Evolutionary conservation across 2,797 vertebrate genomes (phyloP).

Genomic region (Squalus acanthias): DNA sequence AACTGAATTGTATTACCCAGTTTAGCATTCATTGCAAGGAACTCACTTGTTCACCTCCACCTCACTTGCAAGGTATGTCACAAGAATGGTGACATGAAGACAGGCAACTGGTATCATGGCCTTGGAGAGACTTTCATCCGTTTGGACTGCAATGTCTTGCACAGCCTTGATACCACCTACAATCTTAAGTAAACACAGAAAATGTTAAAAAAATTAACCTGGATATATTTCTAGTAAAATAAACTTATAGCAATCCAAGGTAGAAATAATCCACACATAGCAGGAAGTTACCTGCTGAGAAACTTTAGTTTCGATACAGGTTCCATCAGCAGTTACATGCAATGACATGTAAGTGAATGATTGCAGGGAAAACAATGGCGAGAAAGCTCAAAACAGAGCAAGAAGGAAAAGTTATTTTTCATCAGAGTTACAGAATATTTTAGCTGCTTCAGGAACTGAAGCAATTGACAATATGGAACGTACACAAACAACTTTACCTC

Average conservation of each 20-base stretch:
- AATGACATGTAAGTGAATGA: background rate
- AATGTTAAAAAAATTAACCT: constrained; percentile 36
- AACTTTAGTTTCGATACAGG: background rate
- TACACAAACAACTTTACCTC: background rate
- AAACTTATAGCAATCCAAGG: background rate
- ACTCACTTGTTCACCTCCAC: constrained; percentile 75
- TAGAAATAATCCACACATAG: background rate
- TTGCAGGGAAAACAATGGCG: background rate
- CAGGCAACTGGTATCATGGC: constrained; percentile 72
- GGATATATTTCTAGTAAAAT: background rate
- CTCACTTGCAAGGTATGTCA: constrained; percentile 77
- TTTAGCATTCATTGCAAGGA: background rate
- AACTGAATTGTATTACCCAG: background rate
- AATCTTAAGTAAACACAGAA: constrained; percentile 64
- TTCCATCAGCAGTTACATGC: background rate
- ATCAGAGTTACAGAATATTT: background rate
- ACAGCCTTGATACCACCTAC: constrained; percentile 61
- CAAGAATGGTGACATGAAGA: constrained; percentile 84
- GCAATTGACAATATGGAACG: background rate
- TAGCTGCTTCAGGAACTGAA: background rate
- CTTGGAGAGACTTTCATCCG: constrained; percentile 71
- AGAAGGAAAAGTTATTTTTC: background rate
- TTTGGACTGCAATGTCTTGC: constrained; percentile 71
- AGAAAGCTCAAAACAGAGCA: background rate
- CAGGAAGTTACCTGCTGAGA: background rate